Evolutionary conservation across 2,113 vertebrate genomes (phyloP).

Genomic region (Microtus montanus): DNA sequence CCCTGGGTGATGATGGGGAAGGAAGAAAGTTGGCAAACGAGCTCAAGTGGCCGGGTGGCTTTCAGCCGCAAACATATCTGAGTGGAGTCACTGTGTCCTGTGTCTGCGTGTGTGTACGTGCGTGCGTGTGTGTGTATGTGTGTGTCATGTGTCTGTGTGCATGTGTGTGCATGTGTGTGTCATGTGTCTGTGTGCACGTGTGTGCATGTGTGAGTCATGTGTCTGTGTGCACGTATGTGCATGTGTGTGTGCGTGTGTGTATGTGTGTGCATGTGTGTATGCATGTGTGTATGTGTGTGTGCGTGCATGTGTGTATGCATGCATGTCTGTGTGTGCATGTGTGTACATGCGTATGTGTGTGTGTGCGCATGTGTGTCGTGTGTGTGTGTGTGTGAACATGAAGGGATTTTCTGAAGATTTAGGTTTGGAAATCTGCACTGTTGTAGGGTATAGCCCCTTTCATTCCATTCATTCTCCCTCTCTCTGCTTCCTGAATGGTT

Average conservation of each 20-base stretch:
- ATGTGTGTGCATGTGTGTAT: fast-evolving
- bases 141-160: too few relatives aligned
- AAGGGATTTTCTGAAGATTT: conserved; percentile 76
- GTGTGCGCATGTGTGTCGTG: too few relatives aligned
- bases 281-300: neutral
- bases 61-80: conserved; percentile 49
- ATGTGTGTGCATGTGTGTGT: neutral
- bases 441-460: conserved; percentile 50
- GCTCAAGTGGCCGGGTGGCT: conserved; percentile 51
- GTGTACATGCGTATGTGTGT: fast-evolving
- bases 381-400: neutral
- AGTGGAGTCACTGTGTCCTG: conserved; percentile 6
- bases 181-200: too few relatives aligned
- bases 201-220: neutral
- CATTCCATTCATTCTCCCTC: conserved; percentile 53
- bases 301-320: neutral
- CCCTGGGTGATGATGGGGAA: conserved; percentile 39
- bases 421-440: conserved; percentile 67
- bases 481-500: conserved; percentile 46
- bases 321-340: too few relatives aligned
- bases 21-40: conserved; percentile 49
- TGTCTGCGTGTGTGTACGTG: neutral
- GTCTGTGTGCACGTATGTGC: too few relatives aligned
- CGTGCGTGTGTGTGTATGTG: too few relatives aligned
- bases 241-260: neutral